Percentiles rank a stretch among this genome's conserved stretches.
These are phyloP conservation scores for Oedothorax gibbosus DNA, from an alignment of 1,140 invertebrate species.

Conservation along the genomic window DNA sequence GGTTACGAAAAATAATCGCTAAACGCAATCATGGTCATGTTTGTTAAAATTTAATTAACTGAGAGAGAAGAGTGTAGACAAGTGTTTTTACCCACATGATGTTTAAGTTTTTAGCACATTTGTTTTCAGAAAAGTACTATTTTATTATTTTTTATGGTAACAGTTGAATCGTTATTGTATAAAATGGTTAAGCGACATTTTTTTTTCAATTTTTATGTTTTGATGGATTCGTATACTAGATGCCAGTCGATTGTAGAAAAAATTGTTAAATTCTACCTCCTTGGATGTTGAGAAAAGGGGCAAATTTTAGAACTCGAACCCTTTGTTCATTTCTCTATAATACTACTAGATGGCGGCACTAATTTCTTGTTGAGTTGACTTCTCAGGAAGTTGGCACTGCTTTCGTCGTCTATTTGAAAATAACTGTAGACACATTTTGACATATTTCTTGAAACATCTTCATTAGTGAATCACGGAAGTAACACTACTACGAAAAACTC, in stretches of 20 bases:
- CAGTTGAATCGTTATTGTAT: neutral
- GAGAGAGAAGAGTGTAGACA: neutral
- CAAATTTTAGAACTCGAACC: too few species aligned
- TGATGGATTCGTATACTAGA: neutral
- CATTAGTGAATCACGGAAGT: too few species aligned
- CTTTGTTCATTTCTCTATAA: too few species aligned
- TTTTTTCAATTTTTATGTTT: neutral
- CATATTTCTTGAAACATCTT: too few species aligned
- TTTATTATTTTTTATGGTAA: conserved; percentile 5
- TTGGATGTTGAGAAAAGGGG: too few species aligned
- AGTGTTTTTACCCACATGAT: neutral
- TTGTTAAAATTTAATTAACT: neutral
- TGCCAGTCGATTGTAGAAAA: neutral
- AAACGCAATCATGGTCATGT: neutral
- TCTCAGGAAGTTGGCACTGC: too few species aligned
- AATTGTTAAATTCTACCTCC: neutral
- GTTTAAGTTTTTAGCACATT: neutral
- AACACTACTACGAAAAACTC: too few species aligned
- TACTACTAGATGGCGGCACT: too few species aligned
- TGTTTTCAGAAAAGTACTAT: neutral
- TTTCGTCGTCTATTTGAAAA: too few species aligned
- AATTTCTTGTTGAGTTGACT: too few species aligned
- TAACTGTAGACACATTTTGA: too few species aligned
- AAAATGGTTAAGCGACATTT: neutral
- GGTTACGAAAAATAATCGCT: neutral